Percentiles rank a stretch among this genome's conserved stretches.
These are phyloP conservation scores for Zelostemma sp. DNA, from an alignment of 1,140 invertebrate species.

Conservation along the genomic window DNA sequence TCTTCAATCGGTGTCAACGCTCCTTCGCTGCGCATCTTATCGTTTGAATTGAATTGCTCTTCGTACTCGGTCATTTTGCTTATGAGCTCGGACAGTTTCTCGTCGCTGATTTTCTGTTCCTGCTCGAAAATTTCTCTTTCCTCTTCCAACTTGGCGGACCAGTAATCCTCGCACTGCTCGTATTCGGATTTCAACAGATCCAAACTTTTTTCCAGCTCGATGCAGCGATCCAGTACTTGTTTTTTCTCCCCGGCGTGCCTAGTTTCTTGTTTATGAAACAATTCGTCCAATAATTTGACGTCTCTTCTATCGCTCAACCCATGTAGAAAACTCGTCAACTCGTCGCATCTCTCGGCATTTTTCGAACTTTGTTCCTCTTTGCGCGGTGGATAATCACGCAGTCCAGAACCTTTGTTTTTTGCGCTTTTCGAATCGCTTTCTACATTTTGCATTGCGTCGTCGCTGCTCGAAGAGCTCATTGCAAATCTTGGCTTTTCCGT, in stretches of 20 bases:
- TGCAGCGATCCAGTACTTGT: constrained; percentile 71
- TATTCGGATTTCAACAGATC: constrained; percentile 82
- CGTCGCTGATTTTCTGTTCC: constrained; percentile 82
- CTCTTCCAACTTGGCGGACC: constrained; percentile 82
- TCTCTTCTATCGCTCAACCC: constrained; percentile 14
- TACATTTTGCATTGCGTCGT: constrained; percentile 45
- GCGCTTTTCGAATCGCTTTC: constrained; percentile 40
- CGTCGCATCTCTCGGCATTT: constrained; percentile 18
- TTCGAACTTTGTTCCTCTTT: constrained; percentile 50
- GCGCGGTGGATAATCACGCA: constrained; percentile 63
- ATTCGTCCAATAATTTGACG: constrained; percentile 16
- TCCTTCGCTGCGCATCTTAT: constrained; percentile 67
- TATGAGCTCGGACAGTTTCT: constrained; percentile 81
- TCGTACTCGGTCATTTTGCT: constrained; percentile 84
- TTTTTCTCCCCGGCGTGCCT: constrained; percentile 64
- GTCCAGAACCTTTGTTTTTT: constrained; percentile 56
- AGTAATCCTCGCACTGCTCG: constrained; percentile 88
- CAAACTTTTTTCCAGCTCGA: constrained; percentile 78
- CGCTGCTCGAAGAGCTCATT: constrained; percentile 30
- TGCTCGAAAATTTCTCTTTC: constrained; percentile 81
- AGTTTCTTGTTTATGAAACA: constrained; percentile 52
- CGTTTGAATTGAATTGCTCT: constrained; percentile 75
- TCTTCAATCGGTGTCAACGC: constrained; percentile 83
- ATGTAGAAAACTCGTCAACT: constrained; percentile 17
- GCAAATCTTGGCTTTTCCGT: constrained; percentile 44